phyloP scores from a whole-genome alignment of 2,797 vertebrate genomes.

The Girardinus metallicus region DNA sequence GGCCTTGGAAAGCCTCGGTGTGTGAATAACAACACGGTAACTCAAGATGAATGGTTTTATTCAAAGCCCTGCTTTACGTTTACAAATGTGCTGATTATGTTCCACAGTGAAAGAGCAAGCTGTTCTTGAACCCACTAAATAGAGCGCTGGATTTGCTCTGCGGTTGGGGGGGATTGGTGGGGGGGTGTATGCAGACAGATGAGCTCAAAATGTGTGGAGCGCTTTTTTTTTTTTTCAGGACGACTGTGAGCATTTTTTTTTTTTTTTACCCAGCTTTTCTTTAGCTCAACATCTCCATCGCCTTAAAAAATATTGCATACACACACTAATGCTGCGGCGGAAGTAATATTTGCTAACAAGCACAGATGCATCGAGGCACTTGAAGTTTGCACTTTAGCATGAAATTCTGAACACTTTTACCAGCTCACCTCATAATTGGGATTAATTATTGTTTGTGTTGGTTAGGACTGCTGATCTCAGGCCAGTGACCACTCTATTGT shows the following conservation, averaged over 20 bases:
- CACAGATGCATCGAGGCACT: slow-evolving; percentile 19
- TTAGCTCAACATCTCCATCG: slow-evolving; percentile 33
- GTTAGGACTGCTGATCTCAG: slow-evolving; percentile 20
- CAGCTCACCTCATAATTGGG: slow-evolving; percentile 55
- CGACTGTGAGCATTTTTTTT: slow-evolving; percentile 7
- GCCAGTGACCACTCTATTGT: slow-evolving; percentile 32
- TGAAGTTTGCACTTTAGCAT: slow-evolving; percentile 25
- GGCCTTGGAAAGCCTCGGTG: slow-evolving; percentile 64
- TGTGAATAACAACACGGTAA: slow-evolving; percentile 57
- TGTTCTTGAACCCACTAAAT: slow-evolving; percentile 71
- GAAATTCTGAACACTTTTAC: slow-evolving; percentile 43
- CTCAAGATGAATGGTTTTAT: slow-evolving; percentile 67
- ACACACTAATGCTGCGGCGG: slow-evolving; percentile 30
- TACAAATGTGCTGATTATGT: slow-evolving; percentile 68
- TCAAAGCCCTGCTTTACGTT: slow-evolving; percentile 65
- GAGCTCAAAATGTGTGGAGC: slow-evolving; percentile 43
- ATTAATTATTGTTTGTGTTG: slow-evolving; percentile 50
- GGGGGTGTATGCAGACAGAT: slow-evolving; percentile 34
- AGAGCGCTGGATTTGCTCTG: slow-evolving; percentile 50
- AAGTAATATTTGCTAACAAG: slow-evolving; percentile 50
- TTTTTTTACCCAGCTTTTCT: slow-evolving; percentile 34
- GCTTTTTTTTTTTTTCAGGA: slow-evolving; percentile 33
- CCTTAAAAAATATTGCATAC: slow-evolving; percentile 29
- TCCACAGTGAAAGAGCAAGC: slow-evolving; percentile 69
- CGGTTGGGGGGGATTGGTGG: neutral